Evolutionary conservation across 2,113 vertebrate genomes (phyloP).

Genomic region (Gadus chalcogrammus): DNA sequence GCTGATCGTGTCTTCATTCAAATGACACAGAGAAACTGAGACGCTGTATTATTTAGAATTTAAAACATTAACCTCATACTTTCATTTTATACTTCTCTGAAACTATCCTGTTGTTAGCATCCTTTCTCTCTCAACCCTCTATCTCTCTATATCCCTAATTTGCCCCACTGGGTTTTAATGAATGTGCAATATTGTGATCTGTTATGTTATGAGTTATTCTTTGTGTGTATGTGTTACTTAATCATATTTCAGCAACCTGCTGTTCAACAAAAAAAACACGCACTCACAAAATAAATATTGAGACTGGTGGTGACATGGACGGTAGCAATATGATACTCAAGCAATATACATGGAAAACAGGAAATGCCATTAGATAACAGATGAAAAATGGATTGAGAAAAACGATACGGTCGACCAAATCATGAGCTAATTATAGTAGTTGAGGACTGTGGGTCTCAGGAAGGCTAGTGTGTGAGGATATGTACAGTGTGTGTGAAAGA

Average conservation of each 20-base stretch:
- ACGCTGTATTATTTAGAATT: no score
- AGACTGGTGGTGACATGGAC: slow-evolving; percentile 17
- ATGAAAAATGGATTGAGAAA: slow-evolving; percentile 17
- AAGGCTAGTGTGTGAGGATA: no score
- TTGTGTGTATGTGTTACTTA: slow-evolving; percentile 29
- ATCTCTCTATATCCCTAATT: not conserved
- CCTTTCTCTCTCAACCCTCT: not conserved
- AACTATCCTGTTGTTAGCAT: not conserved
- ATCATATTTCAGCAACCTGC: slow-evolving; percentile 61
- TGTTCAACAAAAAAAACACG: slow-evolving; percentile 30
- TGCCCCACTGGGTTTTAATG: not conserved
- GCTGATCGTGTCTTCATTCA: not conserved
- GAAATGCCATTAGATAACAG: slow-evolving; percentile 24
- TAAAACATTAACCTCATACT: no score
- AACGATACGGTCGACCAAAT: slow-evolving; percentile 24
- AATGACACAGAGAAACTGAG: no score
- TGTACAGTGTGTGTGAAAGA: no score
- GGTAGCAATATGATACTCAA: slow-evolving; percentile 33
- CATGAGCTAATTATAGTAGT: slow-evolving; percentile 36
- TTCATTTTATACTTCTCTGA: no score
- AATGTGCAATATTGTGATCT: not conserved
- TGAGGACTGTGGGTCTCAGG: slow-evolving; percentile 2
- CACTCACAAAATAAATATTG: not conserved
- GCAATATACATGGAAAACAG: slow-evolving; percentile 21
- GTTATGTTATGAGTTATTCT: not conserved